Percentiles rank a stretch among this genome's conserved stretches.
Conservation (phyloP, 2,113 vertebrate species). For the Callocephalon fimbriatum region DNA sequence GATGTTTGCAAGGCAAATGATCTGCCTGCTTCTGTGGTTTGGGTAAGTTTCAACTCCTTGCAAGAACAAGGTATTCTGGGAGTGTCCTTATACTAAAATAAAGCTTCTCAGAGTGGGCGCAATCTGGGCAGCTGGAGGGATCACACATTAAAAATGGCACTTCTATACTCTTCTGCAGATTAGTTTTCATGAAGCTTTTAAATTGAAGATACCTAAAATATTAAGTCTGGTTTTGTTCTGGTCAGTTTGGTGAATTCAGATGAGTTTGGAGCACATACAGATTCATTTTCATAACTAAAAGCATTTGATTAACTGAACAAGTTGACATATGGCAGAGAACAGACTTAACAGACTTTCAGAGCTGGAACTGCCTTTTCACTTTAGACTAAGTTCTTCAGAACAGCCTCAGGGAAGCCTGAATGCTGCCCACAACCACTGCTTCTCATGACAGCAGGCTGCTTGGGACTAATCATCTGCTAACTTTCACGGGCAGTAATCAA, state of each 20-base stretch:
- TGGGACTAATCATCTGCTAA: background rate
- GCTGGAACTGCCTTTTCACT: background rate
- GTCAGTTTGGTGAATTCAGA: background rate
- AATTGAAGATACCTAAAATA: background rate
- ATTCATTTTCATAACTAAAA: background rate
- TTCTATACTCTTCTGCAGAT: background rate
- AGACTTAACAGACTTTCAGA: background rate
- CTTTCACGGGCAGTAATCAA: background rate
- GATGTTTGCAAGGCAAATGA: background rate
- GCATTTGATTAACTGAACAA: background rate
- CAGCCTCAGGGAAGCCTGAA: background rate
- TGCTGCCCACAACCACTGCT: background rate
- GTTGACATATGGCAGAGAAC: background rate
- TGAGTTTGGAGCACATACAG: background rate
- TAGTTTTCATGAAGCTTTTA: background rate
- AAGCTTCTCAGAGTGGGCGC: background rate
- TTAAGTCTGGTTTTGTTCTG: background rate
- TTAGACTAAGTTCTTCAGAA: background rate
- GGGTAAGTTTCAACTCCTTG: background rate
- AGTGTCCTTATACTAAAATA: background rate
- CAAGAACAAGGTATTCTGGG: background rate
- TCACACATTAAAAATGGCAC: background rate
- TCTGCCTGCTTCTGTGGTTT: background rate
- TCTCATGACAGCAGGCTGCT: background rate
- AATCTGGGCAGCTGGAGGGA: background rate